A percentile compares a stretch with the other conserved stretches of the same genome.
phyloP scores from a whole-genome alignment of 2,113 vertebrate genomes.

The Macheiramphus alcinus region DNA sequence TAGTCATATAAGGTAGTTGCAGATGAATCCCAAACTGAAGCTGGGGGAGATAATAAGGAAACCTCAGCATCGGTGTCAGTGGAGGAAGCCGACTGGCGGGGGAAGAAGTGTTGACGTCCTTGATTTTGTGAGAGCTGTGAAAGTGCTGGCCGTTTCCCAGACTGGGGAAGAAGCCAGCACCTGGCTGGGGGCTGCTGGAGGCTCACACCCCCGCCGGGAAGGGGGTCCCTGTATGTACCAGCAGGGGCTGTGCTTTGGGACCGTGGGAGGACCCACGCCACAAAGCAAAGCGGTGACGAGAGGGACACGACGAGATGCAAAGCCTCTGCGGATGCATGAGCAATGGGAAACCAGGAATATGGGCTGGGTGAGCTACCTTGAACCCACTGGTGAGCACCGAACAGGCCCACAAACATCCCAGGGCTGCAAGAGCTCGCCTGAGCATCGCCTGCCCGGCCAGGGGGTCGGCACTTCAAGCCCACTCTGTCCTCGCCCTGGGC shows the following conservation, averaged over 20 bases:
- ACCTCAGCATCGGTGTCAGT: fast-evolving
- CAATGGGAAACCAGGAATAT: not conserved
- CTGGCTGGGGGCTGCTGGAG: not conserved
- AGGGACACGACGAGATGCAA: fast-evolving
- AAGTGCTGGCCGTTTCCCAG: not conserved
- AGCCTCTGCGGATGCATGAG: not conserved
- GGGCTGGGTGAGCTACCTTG: not conserved
- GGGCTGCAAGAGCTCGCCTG: not conserved
- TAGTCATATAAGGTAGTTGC: not conserved
- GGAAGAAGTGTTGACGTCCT: not conserved
- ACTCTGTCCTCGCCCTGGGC: not conserved
- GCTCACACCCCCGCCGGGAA: not conserved
- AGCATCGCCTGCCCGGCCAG: not conserved
- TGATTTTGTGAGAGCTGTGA: not conserved
- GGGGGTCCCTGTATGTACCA: fast-evolving
- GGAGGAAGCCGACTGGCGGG: fast-evolving
- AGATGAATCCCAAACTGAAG: not conserved
- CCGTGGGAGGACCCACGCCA: fast-evolving
- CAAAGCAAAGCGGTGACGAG: not conserved
- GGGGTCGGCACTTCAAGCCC: not conserved
- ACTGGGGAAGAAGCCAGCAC: not conserved
- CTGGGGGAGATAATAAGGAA: not conserved
- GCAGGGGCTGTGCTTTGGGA: not conserved
- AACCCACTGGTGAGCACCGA: not conserved
- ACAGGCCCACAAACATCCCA: not conserved